These are phyloP conservation scores for Indicator maculatus DNA, from an alignment of 2,113 vertebrate species.

Conservation along the genomic window DNA sequence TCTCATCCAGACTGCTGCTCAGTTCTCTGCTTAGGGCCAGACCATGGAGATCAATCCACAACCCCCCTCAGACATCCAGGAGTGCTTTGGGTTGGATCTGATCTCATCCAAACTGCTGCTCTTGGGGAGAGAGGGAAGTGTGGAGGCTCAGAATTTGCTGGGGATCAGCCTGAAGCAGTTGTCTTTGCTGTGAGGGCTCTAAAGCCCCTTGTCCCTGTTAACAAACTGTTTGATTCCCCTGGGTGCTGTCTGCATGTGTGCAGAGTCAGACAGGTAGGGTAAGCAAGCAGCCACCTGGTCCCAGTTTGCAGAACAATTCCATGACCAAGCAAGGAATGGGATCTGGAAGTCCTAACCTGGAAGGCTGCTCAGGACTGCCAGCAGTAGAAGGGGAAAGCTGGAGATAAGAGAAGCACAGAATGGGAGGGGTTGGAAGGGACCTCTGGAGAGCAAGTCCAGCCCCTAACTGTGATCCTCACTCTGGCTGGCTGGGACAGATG, in stretches of 20 bases:
- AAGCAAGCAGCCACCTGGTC: not conserved
- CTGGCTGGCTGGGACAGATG: not conserved
- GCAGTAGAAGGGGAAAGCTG: not conserved
- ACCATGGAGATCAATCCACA: not conserved
- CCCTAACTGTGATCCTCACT: not conserved
- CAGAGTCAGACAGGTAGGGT: not conserved
- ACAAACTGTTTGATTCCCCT: not conserved
- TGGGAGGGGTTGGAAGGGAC: too few relatives aligned
- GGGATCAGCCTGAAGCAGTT: not conserved
- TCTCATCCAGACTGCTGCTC: not conserved
- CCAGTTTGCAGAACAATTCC: not conserved
- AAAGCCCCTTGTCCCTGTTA: not conserved
- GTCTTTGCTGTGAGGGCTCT: not conserved
- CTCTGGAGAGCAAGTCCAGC: too few relatives aligned
- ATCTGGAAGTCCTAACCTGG: not conserved
- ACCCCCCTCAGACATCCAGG: accelerated
- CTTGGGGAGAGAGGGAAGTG: not conserved
- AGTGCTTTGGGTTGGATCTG: not conserved
- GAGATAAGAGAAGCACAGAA: not conserved
- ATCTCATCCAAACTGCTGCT: not conserved
- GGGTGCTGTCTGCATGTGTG: not conserved
- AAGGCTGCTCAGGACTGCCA: not conserved
- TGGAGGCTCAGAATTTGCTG: not conserved
- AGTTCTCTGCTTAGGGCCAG: not conserved
- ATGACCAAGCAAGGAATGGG: not conserved